Base-by-base conservation (phyloP, 1,140 invertebrate species). In the Halictus rubicundus region DNA sequence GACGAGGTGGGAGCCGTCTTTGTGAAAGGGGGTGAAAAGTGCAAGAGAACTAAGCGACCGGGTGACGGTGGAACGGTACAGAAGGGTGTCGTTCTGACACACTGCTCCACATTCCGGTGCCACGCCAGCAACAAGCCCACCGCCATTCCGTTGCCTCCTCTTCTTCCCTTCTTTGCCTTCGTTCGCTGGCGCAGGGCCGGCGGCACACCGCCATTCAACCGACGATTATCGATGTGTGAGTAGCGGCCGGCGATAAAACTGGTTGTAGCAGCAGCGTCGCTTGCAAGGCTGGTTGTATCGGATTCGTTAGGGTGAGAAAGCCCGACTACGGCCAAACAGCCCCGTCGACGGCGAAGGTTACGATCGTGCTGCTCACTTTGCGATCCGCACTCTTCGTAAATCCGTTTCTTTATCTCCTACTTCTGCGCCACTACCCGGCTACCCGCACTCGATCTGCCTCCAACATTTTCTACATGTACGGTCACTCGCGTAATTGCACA, bases 21-120 rank as follows among this genome's bases (percentile, higher is more conserved):
- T 76, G 70, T 68, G 78, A 83, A 86, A 77, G 37, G 72, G 59
- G 74, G 79, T 65, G 75, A 66, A 82, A 78, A 66, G 81, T 39
- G 78, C 69, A 74, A 46, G 79, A 81, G 77, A 79, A 82, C 80
- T 71, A 84, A 81, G 75, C 77, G 77, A 80, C 76, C 57, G 76
- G 80, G 46, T 72, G 80, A 78, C 76, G 84, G 37, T 82, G 79
- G 69, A 80, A 60, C 71, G 72, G 85, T 85, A 86, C 78, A 85
- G 84, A 85, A 89, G 90, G 89, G 88, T 91, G 88, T 88, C 89
- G 87, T 84, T 90, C 80, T 90, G 89, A 89, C 91, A 91, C 88
- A 92, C 87, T 92, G 91, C 89, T 92, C 91, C 85, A 92, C 88
- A 92, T 92, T 90, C 91, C 80, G 69, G 63, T 78, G 84, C 74